Percentiles rank a stretch among this genome's conserved stretches.
These are phyloP conservation scores for Sycobia sp. DNA, from an alignment of 1,140 invertebrate species.

Conservation along the genomic window DNA sequence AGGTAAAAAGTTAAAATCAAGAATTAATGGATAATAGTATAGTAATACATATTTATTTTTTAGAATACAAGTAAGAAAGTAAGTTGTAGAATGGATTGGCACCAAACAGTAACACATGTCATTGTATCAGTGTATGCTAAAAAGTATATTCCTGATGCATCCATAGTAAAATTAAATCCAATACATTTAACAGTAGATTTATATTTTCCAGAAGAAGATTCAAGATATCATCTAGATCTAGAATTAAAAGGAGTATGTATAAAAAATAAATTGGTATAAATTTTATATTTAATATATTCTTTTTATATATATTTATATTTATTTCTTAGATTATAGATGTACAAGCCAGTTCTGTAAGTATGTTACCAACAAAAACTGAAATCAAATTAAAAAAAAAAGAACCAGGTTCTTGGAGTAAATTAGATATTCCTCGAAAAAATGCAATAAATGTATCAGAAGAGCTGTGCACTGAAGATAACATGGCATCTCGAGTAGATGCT, in stretches of 20 bases:
- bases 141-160: conserved; percentile 80
- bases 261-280: conserved; percentile 18
- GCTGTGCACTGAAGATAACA: conserved; percentile 48
- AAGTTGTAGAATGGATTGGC: conserved; percentile 90
- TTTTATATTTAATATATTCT: conserved; percentile 1
- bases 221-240: conserved; percentile 78
- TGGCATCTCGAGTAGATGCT: conserved; percentile 56
- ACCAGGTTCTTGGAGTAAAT: conserved; percentile 78
- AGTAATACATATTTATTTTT: conserved; percentile 39
- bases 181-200: conserved; percentile 79
- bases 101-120: conserved; percentile 83
- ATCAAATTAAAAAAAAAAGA: conserved; percentile 90
- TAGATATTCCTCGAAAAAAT: conserved; percentile 67
- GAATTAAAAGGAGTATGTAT: conserved; percentile 83
- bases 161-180: conserved; percentile 81
- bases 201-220: conserved; percentile 79
- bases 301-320: conserved; percentile 3
- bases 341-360: conserved; percentile 72
- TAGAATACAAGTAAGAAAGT: conserved; percentile 57
- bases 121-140: conserved; percentile 90
- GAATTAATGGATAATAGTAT: conserved; percentile 5
- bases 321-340: conserved; percentile 72
- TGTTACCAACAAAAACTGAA: conserved; percentile 94
- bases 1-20: conserved; percentile 58
- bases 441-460: conserved; percentile 36